Base-by-base conservation (phyloP, 37 sponge, comb jelly and placozoan genomes). In the Amphimedon queenslandica region DNA sequence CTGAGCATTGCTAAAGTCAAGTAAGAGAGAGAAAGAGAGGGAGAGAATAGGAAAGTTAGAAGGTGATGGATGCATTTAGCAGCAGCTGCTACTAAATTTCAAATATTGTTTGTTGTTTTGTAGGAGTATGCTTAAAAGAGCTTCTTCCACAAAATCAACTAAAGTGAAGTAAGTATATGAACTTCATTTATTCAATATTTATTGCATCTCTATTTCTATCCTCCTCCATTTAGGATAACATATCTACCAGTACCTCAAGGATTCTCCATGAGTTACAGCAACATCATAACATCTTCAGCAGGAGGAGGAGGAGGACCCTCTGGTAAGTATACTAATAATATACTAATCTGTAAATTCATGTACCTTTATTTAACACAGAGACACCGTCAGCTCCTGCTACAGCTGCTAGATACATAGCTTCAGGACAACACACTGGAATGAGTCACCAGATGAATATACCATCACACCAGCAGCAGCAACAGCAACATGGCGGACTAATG, bases 1-100 rank as follows among this genome's bases (percentile, higher is more conserved):
- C 25, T 72, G 8, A 72, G 61, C 43, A 51, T 81, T 30, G 11
- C 40, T 2, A 81, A 90, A 53, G 87, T 79, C 24, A 76, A 82
- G 73, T 80, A n/a, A 64, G 74, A 13, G 25, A 6, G 33, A 40
- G 70, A 16, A n/a, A n/a, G n/a, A n/a, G n/a, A n/a, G n/a, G n/a
- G n/a, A n/a, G n/a, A n/a, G n/a, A n/a, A n/a, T n/a, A n/a, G n/a
- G n/a, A n/a, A n/a, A n/a, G n/a, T n/a, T n/a, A n/a, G n/a, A n/a
- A n/a, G n/a, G n/a, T n/a, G n/a, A n/a, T n/a, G n/a, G n/a, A n/a
- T n/a, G n/a, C n/a, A n/a, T n/a, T n/a, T n/a, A n/a, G n/a, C n/a
- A n/a, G n/a, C n/a, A n/a, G n/a, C n/a, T n/a, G n/a, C n/a, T n/a
- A n/a, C n/a, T n/a, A n/a, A n/a, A n/a, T n/a, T n/a, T n/a, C n/a